Evolutionary conservation across 2,113 vertebrate genomes (phyloP).

Genomic region (Arvicanthis niloticus): DNA sequence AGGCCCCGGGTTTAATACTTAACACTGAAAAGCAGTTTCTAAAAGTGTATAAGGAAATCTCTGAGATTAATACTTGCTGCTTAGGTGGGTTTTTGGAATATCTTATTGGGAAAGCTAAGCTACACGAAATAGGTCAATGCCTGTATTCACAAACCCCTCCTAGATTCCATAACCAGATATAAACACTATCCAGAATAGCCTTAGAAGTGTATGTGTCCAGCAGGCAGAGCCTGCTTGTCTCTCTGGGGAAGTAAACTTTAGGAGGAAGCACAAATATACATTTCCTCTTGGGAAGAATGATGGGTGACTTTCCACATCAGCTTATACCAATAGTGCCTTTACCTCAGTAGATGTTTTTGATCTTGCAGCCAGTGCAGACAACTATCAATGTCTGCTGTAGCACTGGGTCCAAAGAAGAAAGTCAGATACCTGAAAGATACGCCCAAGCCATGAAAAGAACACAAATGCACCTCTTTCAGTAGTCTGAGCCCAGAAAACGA

Average conservation of each 20-base stretch:
- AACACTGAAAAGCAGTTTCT: constrained; percentile 64
- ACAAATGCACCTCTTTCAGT: constrained; percentile 90
- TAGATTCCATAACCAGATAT: constrained; percentile 92
- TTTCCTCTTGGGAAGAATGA: constrained; percentile 91
- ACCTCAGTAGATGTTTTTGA: constrained; percentile 90
- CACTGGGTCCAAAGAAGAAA: constrained; percentile 91
- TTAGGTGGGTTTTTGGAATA: constrained; percentile 91
- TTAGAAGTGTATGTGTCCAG: constrained; percentile 93
- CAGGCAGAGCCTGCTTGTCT: constrained; percentile 92
- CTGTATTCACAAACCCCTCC: constrained; percentile 92
- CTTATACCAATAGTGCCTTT: constrained; percentile 93
- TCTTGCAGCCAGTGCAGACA: constrained; percentile 91
- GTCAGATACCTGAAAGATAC: constrained; percentile 84
- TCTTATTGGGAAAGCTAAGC: constrained; percentile 93
- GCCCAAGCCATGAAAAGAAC: constrained; percentile 88
- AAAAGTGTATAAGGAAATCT: constrained; percentile 94
- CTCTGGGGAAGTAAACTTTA: constrained; percentile 91
- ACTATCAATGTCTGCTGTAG: constrained; percentile 95
- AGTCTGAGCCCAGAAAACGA: constrained; percentile 88
- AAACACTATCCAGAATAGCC: constrained; percentile 87
- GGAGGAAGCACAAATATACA: constrained; percentile 90
- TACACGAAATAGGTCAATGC: constrained; percentile 91
- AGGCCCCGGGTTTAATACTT: not conserved
- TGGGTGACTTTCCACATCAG: constrained; percentile 93
- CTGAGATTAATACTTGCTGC: constrained; percentile 92